A percentile compares a stretch with the other conserved stretches of the same genome.
These are phyloP conservation scores for Jacana jacana DNA, from an alignment of 2,113 vertebrate genomes.

Conservation along the genomic window DNA sequence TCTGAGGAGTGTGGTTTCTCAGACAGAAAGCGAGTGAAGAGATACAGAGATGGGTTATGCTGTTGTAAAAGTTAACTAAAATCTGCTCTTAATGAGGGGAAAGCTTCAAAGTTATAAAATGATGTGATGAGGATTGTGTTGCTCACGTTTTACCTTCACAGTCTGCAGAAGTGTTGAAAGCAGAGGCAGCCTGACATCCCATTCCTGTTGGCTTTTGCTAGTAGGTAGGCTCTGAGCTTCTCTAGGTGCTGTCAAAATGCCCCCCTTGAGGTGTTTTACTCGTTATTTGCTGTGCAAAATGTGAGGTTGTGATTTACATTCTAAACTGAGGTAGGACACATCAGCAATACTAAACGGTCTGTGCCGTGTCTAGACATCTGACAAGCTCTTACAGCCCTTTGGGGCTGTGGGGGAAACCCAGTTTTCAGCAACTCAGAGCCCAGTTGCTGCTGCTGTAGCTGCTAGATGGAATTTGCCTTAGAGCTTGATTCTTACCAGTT, in stretches of 20 bases:
- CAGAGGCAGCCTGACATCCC: background rate
- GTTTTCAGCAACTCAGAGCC: constrained; percentile 32
- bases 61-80: background rate
- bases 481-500: constrained; percentile 58
- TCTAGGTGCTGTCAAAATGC: background rate
- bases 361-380: constrained; percentile 39
- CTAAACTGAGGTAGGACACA: background rate
- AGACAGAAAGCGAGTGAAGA: background rate
- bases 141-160: background rate
- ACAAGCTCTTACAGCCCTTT: background rate
- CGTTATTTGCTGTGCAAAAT: background rate
- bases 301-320: background rate
- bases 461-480: constrained; percentile 48
- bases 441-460: constrained; percentile 44
- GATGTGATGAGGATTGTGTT: background rate
- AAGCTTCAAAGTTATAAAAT: background rate
- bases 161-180: background rate
- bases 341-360: background rate
- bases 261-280: background rate
- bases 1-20: background rate
- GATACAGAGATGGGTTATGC: background rate
- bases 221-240: background rate
- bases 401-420: background rate
- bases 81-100: background rate
- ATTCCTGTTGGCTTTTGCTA: background rate